Base-by-base conservation (phyloP, 2,888 invertebrate genomes). In the Leuctra nigra region DNA sequence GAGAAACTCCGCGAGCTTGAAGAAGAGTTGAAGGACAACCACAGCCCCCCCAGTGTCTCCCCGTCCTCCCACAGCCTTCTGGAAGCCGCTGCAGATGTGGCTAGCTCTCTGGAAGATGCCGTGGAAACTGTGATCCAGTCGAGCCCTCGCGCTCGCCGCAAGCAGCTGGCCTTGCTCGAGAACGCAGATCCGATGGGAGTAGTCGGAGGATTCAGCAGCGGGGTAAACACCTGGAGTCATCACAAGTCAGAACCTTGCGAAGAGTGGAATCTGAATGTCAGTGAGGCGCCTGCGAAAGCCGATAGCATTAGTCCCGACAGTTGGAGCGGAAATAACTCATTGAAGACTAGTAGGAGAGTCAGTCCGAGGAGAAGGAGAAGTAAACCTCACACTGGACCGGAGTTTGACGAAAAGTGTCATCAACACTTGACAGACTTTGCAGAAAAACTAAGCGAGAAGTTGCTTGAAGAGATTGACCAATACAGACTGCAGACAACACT, bases 391-490 rank as follows among this genome's bases (percentile, higher is more conserved):
- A n/a, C n/a, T n/a, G 53, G 22, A 3, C 66, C 67, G 25, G 66
- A 67, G 20, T 67, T 67, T 3, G 77, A 77, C 54, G 81, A 83
- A 63, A 82, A 84, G 61, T 81, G 82, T 62, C 77, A 79, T 61
- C 81, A 81, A 64, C 86, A 88, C 67, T 74, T 89, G 60, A 83
- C 84, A 1, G 87, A 88, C 65, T 88, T 89, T 65, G 88, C 89
- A 1, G 89, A 90, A 67, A 84, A 86, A 67, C 73, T 90, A n/a
- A 87, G 87, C 67, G 87, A 87, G 67, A 88, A 88, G 68, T 73
- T 91, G 59, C 76, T 88, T 55, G 83, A 85, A 61, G 88, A 90
- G 72, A 83, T 89, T 61, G 87, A 89, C 66, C 66, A 68, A 56
- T 71, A 69, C 59, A 67, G 70, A 55, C 65, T 66, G 33, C 72